Conservation (phyloP, 2,113 vertebrate genomes). For the Scatophagus argus region DNA sequence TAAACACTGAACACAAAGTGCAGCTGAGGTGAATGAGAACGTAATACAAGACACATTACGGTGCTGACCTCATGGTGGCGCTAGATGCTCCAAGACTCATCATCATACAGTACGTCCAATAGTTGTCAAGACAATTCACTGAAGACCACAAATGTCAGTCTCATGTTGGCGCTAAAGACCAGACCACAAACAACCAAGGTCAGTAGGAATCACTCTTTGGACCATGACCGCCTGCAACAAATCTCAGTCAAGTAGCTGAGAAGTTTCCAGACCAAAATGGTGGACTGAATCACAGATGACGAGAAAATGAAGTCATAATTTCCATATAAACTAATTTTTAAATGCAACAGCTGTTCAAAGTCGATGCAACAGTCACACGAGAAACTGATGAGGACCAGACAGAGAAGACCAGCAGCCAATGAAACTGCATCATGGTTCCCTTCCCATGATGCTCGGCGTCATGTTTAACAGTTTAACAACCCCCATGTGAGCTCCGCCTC, state of each 20-base stretch:
- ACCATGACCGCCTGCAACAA: background rate
- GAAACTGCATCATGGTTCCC: background rate
- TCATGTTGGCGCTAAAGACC: background rate
- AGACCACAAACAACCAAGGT: background rate
- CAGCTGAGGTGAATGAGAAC: too few relatives aligned
- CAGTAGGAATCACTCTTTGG: background rate
- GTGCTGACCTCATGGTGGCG: too few relatives aligned
- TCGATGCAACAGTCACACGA: background rate
- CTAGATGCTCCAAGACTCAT: too few relatives aligned
- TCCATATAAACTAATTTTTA: background rate
- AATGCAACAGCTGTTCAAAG: background rate
- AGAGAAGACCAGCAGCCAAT: background rate
- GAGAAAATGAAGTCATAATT: background rate
- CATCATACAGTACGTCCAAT: background rate
- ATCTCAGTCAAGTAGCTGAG: background rate
- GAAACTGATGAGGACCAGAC: too few relatives aligned
- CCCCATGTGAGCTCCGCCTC: background rate
- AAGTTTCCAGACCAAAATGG: background rate
- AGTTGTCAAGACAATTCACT: background rate
- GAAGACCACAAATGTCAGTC: background rate
- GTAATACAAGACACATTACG: too few relatives aligned
- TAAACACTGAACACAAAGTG: too few relatives aligned
- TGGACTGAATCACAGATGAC: background rate
- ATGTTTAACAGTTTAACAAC: background rate
- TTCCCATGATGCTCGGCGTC: background rate